Evolutionary conservation across 1,140 invertebrate genomes (phyloP), one percentile per base, ranked within the genome.

Genomic region (Scaptodrosophila lebanonensis): DNA sequence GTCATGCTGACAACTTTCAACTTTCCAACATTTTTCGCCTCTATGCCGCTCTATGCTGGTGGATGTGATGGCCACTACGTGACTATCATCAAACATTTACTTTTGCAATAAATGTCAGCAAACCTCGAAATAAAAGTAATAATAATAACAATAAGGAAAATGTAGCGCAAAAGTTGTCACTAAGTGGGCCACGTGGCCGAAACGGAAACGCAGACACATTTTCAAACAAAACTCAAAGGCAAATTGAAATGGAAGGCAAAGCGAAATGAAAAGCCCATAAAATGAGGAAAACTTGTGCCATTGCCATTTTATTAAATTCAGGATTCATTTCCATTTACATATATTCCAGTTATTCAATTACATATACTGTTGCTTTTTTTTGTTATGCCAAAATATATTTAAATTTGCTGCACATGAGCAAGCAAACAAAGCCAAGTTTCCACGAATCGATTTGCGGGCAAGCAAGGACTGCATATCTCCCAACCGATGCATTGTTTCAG

Each of bases 31-130:
- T 65, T 25, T 35, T 35, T 16, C 32, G 22, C 16, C 16, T 53
- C 51, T 42, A 18, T 54, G 35, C 43, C n/a, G 27, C 8, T 39
- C 30, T 27, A 27, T 48, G n/a, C n/a, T n/a, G 43, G 50, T 51
- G 52, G 51, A 54, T 45, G 16, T 67, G 65, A 63, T 66, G 59
- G 57, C 56, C 66, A 57, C 63, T 77, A 77, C 72, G 72, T 77
- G 72, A 79, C 72, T 79, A 77, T 60, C 72, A 57, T 58, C 50
- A 30, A 58, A 66, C 67, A 54, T 58, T 67, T 47, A 61, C 60
- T 73, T 53, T 56, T 45, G 43, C 64, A 76, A 75, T 76, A 70
- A 76, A 70, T 66, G 71, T 66, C 67, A 66, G 44, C 18, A 17
- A 53, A 57, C 38, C 45, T 38, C 30, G 40, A 22, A 56, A 53